These are phyloP conservation scores for Gnathonemus echidnorhynchus DNA, from an alignment of 2,113 vertebrate species.

Conservation along the genomic window DNA sequence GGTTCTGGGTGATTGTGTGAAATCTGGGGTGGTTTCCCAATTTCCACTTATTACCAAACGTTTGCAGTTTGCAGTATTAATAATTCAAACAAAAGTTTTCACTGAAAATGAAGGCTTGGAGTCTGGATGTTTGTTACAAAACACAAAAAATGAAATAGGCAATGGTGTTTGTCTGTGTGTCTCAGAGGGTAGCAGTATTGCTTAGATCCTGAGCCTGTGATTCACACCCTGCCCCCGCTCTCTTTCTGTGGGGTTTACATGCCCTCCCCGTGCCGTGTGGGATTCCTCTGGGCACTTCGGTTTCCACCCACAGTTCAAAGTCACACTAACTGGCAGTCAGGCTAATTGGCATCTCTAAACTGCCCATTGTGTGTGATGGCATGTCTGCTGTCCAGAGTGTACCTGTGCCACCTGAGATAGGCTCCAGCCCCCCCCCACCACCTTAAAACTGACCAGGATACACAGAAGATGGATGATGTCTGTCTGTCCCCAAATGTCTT, in stretches of 20 bases:
- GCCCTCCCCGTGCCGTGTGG: background rate
- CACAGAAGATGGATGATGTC: background rate
- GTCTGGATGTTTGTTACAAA: slow-evolving; percentile 35
- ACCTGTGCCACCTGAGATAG: background rate
- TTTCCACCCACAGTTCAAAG: background rate
- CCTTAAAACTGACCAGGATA: background rate
- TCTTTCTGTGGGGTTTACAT: background rate
- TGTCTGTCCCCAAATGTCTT: slow-evolving; percentile 34
- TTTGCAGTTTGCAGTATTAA: too few species aligned
- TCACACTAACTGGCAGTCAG: background rate
- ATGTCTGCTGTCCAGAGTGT: background rate
- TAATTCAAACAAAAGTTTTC: background rate
- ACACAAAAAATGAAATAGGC: slow-evolving; percentile 52
- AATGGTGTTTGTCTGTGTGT: slow-evolving; percentile 33
- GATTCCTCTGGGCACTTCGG: background rate
- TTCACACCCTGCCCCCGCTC: background rate
- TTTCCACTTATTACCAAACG: background rate
- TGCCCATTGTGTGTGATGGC: background rate
- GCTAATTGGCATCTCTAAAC: background rate
- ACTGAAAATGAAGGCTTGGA: slow-evolving; percentile 29
- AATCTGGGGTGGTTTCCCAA: background rate
- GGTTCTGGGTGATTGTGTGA: background rate
- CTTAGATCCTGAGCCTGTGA: background rate
- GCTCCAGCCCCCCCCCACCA: background rate
- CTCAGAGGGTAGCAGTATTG: background rate